Evolutionary conservation across 1,140 invertebrate genomes (phyloP), one percentile per base, ranked within the genome.

Genomic region (Calycopis cecrops): DNA sequence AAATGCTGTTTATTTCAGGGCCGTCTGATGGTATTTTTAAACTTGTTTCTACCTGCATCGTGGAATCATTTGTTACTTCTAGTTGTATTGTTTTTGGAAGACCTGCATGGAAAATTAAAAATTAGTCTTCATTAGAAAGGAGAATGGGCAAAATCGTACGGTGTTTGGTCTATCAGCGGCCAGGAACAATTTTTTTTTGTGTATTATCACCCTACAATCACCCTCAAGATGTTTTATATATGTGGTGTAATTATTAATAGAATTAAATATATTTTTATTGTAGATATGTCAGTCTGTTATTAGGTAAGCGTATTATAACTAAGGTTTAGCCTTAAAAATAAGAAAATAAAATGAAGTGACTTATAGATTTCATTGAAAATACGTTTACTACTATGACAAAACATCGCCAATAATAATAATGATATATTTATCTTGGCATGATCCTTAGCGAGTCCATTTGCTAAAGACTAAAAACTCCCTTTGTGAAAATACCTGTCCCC

Each of bases 21-120:
- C 84, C 84, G 48, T 87, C 84, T 0, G 81, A 82, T 4, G 80
- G 78, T 63, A 87, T 84, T 40, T 75, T 79, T 9, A 85, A 60
- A 42, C 69, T 73, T 10, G 67, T 75, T 14, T 63, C 66, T 0
- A 87, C 71, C 4, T 76, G 48, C 6, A 85, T 79, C 49, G 70
- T 61, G 0, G 84, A 85, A 48, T 87, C 80, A 52, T 87, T 87
- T 40, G 85, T 77, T 12, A 85, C 78, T 0, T 84, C 77, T 18
- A 87, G 48, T 49, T 76, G 60, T 62, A 87, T 62, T 3, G 73
- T 81, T 69, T 79, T 83, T 8, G 84, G 74, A 9, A 87, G 67
- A 47, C 83, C 83, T 86, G 40, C 35, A 62, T 7, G 7, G 51
- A 59, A 51, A 47, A 55, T 60, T 1, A 4, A 9, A 16, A 28